Evolutionary conservation across 2,888 invertebrate species (phyloP).

Genomic region (Tetragnatha montana): DNA sequence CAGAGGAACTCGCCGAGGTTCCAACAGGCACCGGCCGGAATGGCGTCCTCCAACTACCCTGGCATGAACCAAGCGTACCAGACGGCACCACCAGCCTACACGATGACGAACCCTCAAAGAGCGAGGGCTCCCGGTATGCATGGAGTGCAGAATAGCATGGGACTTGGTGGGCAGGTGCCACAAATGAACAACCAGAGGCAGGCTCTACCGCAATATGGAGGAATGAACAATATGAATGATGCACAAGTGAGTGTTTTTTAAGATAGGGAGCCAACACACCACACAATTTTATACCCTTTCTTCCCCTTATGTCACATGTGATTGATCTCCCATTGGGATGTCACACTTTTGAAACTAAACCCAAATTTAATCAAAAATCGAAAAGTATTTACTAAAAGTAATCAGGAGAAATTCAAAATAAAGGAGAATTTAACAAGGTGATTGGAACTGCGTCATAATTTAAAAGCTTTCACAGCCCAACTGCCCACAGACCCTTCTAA

Average conservation of each 20-base stretch:
- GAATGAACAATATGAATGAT: slow-evolving; percentile 35
- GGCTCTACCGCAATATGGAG: slow-evolving; percentile 51
- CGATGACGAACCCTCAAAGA: slow-evolving; percentile 46
- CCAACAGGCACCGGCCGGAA: slow-evolving; percentile 6
- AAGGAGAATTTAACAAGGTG: no score
- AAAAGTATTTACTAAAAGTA: no score
- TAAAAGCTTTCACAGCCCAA: no score
- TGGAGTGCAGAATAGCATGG: slow-evolving; percentile 37
- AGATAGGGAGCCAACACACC: no score
- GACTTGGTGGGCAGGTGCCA: slow-evolving; percentile 35
- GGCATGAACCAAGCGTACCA: slow-evolving; percentile 28
- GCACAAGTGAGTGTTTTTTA: slow-evolving; percentile 17
- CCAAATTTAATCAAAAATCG: no score
- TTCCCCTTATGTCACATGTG: no score
- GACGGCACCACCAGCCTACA: slow-evolving; percentile 64
- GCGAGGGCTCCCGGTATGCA: slow-evolving; percentile 45
- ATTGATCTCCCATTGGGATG: no score
- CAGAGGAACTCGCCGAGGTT: slow-evolving; percentile 35
- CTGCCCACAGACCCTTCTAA: no score
- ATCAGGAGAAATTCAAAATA: no score
- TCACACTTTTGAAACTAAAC: no score
- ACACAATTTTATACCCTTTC: no score
- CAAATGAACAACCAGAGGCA: slow-evolving; percentile 48
- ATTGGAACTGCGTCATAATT: no score
- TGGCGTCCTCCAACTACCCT: slow-evolving; percentile 19